Percentiles rank a stretch among this genome's conserved stretches.
These are phyloP conservation scores for Lottia scabra DNA, from an alignment of 2,888 invertebrate genomes.

Conservation along the genomic window DNA sequence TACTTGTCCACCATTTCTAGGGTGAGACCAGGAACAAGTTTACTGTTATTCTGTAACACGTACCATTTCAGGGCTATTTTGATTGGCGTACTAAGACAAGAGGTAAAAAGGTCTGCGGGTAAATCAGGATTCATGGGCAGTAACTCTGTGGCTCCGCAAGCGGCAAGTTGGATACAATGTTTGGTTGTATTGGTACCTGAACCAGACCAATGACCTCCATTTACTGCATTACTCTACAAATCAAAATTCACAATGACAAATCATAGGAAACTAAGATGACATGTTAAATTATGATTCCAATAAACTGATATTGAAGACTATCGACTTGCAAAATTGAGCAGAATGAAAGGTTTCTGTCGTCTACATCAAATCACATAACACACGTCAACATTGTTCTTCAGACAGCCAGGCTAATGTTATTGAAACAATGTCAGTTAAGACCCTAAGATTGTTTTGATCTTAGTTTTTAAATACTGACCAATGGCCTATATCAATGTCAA, in stretches of 20 bases:
- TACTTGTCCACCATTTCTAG: conserved; percentile 92
- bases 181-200: conserved; percentile 73
- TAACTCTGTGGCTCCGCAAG: conserved; percentile 92
- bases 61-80: conserved; percentile 96
- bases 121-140: conserved; percentile 97
- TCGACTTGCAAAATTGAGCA: too few species aligned
- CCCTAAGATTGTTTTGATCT: too few species aligned
- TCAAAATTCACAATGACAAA: background rate
- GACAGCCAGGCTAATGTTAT: too few species aligned
- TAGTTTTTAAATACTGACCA: too few species aligned
- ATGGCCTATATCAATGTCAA: too few species aligned
- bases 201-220: background rate
- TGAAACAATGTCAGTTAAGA: too few species aligned
- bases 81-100: conserved; percentile 98
- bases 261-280: too few species aligned
- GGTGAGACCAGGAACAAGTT: conserved; percentile 84
- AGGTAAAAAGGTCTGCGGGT: conserved; percentile 97
- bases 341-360: too few species aligned
- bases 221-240: conserved; percentile 1
- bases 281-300: too few species aligned
- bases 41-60: conserved; percentile 85
- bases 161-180: conserved; percentile 96
- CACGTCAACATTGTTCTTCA: too few species aligned
- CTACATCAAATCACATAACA: too few species aligned
- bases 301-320: too few species aligned